These are phyloP conservation scores for Strigamia transsilvanica DNA, from an alignment of 2,888 invertebrate genomes.

Conservation along the genomic window DNA sequence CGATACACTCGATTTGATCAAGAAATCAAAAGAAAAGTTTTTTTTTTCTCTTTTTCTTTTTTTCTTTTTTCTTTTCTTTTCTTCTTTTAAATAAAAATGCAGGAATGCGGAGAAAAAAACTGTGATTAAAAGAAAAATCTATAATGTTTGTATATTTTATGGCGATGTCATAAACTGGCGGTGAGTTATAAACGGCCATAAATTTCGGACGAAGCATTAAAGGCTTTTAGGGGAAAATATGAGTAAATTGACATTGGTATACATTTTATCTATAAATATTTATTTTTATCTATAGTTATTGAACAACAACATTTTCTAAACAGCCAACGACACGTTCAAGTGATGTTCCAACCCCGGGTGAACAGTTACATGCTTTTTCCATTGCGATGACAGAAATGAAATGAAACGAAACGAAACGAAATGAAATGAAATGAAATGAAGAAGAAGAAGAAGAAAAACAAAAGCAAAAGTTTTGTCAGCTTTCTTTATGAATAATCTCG, in stretches of 20 bases:
- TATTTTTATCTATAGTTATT: not conserved
- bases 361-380: slow-evolving; percentile 21
- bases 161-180: slow-evolving; percentile 18
- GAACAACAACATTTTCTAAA: no score
- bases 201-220: not conserved
- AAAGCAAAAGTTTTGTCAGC: not conserved
- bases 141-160: slow-evolving; percentile 39
- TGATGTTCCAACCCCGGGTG: slow-evolving; percentile 4
- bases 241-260: not conserved
- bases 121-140: slow-evolving; percentile 37
- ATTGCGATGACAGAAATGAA: not conserved
- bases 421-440: not conserved
- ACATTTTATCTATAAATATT: slow-evolving; percentile 8
- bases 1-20: not conserved
- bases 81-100: no score
- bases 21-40: no score
- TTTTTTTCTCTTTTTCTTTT: no score
- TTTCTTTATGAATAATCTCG: no score
- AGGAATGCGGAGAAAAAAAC: not conserved
- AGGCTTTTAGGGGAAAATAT: not conserved
- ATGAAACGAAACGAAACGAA: not conserved
- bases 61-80: no score
- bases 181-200: slow-evolving; percentile 36
- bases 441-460: not conserved
- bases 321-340: not conserved